Evolutionary conservation across 2,113 vertebrate genomes (phyloP).

Genomic region (Rhinolophus ferrumequinum): DNA sequence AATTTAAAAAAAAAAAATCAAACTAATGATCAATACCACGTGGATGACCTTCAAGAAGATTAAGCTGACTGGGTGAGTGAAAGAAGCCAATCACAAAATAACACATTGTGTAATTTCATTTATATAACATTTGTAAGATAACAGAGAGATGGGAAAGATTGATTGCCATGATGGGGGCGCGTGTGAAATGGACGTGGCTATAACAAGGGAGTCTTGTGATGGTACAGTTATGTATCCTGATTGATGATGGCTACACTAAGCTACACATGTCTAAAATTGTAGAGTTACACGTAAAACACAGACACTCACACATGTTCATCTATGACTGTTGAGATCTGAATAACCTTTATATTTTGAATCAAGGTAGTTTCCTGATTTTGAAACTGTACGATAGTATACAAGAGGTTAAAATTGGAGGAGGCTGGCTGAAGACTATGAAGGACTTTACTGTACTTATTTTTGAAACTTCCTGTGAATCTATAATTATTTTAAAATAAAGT

Average conservation of each 20-base stretch:
- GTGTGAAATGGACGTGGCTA: background rate
- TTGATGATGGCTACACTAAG: background rate
- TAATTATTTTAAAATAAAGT: background rate
- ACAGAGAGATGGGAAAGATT: background rate
- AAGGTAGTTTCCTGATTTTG: background rate
- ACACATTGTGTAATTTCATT: background rate
- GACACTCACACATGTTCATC: background rate
- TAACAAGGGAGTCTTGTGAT: background rate
- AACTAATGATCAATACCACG: background rate
- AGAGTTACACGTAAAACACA: background rate
- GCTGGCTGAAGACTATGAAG: background rate
- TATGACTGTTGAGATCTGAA: background rate
- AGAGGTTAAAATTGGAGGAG: background rate
- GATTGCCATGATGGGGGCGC: rapidly evolving
- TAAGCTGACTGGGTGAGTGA: background rate
- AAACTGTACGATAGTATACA: background rate
- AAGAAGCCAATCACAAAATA: background rate
- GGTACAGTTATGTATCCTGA: background rate
- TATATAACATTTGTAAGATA: background rate
- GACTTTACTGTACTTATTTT: background rate
- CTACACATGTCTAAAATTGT: background rate
- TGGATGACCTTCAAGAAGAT: background rate
- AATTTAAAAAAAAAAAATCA: background rate
- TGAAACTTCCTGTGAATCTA: background rate
- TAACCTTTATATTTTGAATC: background rate